Percentiles rank a stretch among this genome's conserved stretches.
phyloP scores from a whole-genome alignment of 2,113 vertebrate genomes.

The Anoura caudifer region DNA sequence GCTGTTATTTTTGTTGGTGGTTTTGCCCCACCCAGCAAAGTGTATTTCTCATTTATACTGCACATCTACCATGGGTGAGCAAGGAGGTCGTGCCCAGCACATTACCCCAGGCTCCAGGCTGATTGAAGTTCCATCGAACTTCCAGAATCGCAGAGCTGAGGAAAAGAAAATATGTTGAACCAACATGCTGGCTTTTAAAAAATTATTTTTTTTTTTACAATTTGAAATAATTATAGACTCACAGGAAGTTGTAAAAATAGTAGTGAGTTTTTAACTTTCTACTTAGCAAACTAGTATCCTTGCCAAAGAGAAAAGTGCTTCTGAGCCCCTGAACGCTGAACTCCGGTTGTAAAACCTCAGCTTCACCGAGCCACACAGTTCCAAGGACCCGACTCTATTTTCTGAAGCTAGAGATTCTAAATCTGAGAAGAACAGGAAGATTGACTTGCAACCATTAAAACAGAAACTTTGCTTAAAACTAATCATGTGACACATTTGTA shows the following conservation, averaged over 20 bases:
- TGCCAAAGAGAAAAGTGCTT: not conserved
- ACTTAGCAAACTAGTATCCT: not conserved
- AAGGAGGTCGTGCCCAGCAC: not conserved
- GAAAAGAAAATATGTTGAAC: not conserved
- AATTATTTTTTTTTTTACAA: not conserved
- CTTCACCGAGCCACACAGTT: not conserved
- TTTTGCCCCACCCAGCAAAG: not conserved
- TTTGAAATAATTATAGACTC: not conserved
- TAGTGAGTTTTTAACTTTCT: not conserved
- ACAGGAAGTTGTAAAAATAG: not conserved
- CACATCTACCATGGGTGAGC: not conserved
- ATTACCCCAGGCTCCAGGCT: not conserved
- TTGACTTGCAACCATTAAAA: not conserved
- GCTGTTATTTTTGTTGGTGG: not conserved
- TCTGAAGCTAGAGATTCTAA: not conserved
- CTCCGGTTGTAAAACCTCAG: not conserved
- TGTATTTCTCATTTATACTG: not conserved
- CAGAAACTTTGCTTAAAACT: not conserved
- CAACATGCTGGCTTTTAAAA: not conserved
- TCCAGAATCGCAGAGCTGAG: not conserved
- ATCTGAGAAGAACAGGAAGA: not conserved
- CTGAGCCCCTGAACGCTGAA: not conserved
- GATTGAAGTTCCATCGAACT: not conserved
- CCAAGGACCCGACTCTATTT: not conserved
- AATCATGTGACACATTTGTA: not conserved